These are phyloP conservation scores for Sprattus sprattus DNA, from an alignment of 2,113 vertebrate genomes.

Conservation along the genomic window DNA sequence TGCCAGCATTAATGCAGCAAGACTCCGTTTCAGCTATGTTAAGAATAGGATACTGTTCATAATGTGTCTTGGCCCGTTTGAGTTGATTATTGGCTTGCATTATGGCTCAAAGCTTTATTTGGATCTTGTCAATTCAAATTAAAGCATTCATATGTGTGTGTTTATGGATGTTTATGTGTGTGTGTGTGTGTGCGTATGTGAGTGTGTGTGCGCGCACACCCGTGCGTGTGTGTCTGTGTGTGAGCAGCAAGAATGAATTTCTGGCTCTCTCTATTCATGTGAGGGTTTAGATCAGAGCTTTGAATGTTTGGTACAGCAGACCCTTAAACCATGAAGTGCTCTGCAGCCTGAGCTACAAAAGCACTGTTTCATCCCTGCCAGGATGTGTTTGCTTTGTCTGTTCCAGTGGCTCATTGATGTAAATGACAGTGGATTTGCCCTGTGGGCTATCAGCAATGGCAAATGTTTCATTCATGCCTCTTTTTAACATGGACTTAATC, in stretches of 20 bases:
- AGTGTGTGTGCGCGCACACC: slow-evolving; percentile 19
- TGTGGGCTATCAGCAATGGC: not conserved
- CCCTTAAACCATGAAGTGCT: slow-evolving; percentile 20
- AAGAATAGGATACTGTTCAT: too few species aligned
- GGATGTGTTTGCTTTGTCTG: slow-evolving; percentile 18
- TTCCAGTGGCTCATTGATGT: slow-evolving; percentile 1
- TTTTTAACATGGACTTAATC: slow-evolving; percentile 1
- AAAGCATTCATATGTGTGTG: not conserved
- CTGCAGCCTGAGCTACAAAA: not conserved
- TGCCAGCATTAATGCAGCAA: too few species aligned
- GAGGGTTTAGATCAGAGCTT: slow-evolving; percentile 27
- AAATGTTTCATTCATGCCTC: not conserved
- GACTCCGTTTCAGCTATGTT: too few species aligned
- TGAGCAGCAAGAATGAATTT: slow-evolving; percentile 39
- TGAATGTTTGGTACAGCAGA: slow-evolving; percentile 2
- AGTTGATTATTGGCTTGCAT: too few species aligned
- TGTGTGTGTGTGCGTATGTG: not conserved
- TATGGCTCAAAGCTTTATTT: not conserved
- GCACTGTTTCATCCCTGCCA: not conserved
- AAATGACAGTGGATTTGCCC: not conserved
- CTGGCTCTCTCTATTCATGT: slow-evolving; percentile 31
- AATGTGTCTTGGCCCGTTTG: too few species aligned
- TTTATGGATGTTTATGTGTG: not conserved
- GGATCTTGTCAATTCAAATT: not conserved
- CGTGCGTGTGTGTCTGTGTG: slow-evolving; percentile 3